Evolutionary conservation across 2,888 invertebrate genomes (phyloP).

Genomic region (Amiota communis): DNA sequence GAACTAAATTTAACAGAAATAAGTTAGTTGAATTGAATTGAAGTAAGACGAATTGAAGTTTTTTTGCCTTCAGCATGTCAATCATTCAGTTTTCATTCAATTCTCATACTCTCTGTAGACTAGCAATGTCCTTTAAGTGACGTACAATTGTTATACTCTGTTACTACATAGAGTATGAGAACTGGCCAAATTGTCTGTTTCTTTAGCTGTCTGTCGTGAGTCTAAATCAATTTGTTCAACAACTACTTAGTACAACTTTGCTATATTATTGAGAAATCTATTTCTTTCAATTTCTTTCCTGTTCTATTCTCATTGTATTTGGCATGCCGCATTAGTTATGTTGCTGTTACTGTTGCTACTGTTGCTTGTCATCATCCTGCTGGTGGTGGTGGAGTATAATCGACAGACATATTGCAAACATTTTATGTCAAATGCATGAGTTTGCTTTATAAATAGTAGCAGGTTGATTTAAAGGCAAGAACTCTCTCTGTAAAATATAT

Average conservation of each 20-base stretch:
- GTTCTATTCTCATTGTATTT: too few relatives aligned
- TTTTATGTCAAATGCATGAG: constrained; percentile 15
- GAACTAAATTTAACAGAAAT: not conserved
- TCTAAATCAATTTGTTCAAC: constrained; percentile 15
- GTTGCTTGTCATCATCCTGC: too few relatives aligned
- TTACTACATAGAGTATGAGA: too few relatives aligned
- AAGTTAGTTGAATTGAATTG: not conserved
- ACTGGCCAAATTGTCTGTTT: too few relatives aligned
- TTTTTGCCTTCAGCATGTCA: not conserved
- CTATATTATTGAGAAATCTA: not conserved
- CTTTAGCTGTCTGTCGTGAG: not conserved
- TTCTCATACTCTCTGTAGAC: not conserved
- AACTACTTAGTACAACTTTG: not conserved
- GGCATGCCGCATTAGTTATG: too few relatives aligned
- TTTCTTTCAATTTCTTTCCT: not conserved
- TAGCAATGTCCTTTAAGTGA: constrained; percentile 11
- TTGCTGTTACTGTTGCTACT: too few relatives aligned
- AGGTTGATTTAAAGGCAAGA: too few relatives aligned
- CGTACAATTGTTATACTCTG: constrained; percentile 29
- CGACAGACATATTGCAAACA: constrained; percentile 9
- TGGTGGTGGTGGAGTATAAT: not conserved
- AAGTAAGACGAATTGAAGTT: constrained; percentile 1
- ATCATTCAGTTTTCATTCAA: not conserved
- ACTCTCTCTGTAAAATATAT: too few relatives aligned
- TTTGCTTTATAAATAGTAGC: constrained; percentile 2